Evolutionary conservation across 2,113 vertebrate genomes (phyloP).

Genomic region (Pygoscelis adeliae): DNA sequence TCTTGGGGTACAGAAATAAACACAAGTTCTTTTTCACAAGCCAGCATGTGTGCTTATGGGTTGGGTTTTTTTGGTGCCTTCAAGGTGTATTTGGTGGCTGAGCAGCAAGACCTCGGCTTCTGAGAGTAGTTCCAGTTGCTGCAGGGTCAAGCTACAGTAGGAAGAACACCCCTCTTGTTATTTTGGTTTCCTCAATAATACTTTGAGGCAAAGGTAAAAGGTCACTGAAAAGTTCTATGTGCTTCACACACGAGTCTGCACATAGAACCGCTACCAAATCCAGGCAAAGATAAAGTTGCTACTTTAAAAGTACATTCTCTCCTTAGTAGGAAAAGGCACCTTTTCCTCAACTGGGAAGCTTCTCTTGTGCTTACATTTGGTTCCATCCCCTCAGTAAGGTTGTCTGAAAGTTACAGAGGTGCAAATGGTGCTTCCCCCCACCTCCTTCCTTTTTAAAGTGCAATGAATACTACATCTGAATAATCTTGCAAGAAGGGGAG

Average conservation of each 20-base stretch:
- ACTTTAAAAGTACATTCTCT: not conserved
- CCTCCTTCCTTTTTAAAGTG: not conserved
- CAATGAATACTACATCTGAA: not conserved
- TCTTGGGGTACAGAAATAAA: not conserved
- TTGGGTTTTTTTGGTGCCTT: not conserved
- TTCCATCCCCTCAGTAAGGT: not conserved
- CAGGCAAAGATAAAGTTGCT: not conserved
- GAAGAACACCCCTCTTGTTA: not conserved
- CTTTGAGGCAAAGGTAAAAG: not conserved
- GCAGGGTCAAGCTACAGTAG: not conserved
- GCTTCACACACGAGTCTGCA: not conserved
- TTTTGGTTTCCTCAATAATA: not conserved
- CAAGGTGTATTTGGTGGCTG: not conserved
- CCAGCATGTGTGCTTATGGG: not conserved
- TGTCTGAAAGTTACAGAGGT: not conserved
- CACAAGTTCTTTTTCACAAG: not conserved
- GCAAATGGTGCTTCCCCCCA: not conserved
- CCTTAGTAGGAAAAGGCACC: not conserved
- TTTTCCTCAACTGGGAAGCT: not conserved
- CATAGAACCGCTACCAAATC: fast-evolving
- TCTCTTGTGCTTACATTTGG: not conserved
- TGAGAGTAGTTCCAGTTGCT: not conserved
- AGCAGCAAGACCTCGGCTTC: not conserved
- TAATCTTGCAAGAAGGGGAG: not conserved
- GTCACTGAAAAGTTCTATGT: not conserved